phyloP scores from a whole-genome alignment of 2,888 invertebrate genomes.

The Protodeltote pygarga region DNA sequence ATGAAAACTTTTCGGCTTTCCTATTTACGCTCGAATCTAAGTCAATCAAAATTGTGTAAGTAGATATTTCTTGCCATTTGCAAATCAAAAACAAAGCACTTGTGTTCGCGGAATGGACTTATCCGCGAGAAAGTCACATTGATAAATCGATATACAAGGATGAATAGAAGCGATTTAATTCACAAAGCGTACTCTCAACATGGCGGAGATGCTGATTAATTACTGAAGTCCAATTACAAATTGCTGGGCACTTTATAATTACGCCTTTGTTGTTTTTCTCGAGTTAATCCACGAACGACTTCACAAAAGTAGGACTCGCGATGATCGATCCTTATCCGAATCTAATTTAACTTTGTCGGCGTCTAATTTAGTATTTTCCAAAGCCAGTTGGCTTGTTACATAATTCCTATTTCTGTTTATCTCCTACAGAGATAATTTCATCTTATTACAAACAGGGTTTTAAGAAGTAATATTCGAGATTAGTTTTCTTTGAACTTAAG shows the following conservation, averaged over 20 bases:
- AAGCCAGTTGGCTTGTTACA: neutral
- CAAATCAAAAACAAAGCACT: slow-evolving; percentile 14
- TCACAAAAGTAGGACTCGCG: slow-evolving; percentile 24
- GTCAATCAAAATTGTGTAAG: slow-evolving; percentile 25
- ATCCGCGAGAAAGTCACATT: slow-evolving; percentile 29
- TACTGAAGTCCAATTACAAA: slow-evolving; percentile 51
- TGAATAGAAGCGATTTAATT: slow-evolving; percentile 45
- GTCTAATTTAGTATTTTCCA: slow-evolving; percentile 16
- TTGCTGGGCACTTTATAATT: slow-evolving; percentile 48
- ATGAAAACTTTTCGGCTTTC: too few relatives aligned
- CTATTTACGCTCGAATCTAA: slow-evolving; percentile 6
- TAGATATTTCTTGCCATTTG: slow-evolving; percentile 34
- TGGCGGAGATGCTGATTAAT: slow-evolving; percentile 53
- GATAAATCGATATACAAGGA: slow-evolving; percentile 39
- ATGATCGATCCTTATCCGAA: slow-evolving; percentile 40
- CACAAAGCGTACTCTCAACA: slow-evolving; percentile 43
- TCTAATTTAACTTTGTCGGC: slow-evolving; percentile 31
- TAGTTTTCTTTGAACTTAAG: slow-evolving; percentile 5
- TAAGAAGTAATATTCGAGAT: slow-evolving; percentile 2
- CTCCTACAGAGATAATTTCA: slow-evolving; percentile 23
- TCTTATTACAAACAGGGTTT: slow-evolving; percentile 6
- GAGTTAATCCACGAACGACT: slow-evolving; percentile 39
- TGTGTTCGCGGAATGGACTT: slow-evolving; percentile 22
- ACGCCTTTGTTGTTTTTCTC: slow-evolving; percentile 46
- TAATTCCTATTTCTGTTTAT: slow-evolving; percentile 25